Percentiles rank a stretch among this genome's conserved stretches.
Conservation (phyloP, 2,888 invertebrate species). For the Flexamia atlantica region DNA sequence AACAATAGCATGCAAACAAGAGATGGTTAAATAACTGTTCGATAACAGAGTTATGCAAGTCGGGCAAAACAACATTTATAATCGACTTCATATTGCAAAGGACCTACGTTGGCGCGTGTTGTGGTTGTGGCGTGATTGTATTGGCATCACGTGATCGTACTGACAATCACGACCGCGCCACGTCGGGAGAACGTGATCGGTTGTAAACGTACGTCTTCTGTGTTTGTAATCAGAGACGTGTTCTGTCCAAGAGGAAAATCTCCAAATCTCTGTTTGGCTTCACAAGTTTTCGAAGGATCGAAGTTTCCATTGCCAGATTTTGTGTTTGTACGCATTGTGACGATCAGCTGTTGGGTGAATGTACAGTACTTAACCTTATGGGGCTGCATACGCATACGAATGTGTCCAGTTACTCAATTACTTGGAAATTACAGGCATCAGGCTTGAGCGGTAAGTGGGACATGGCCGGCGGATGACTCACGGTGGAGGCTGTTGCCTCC, state of each 20-base stretch:
- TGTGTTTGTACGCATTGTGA: too few species aligned
- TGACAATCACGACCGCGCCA: background rate
- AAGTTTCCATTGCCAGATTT: too few species aligned
- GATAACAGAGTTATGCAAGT: background rate
- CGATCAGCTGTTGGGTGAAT: too few species aligned
- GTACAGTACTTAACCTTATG: background rate
- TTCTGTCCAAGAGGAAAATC: background rate
- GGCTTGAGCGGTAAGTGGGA: background rate
- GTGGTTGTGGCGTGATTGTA: background rate
- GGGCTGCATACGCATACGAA: background rate
- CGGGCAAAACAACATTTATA: background rate
- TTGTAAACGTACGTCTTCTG: slow-evolving; percentile 9
- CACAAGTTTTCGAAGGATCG: too few species aligned
- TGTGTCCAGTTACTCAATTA: background rate
- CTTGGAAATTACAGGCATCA: background rate
- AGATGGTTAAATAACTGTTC: background rate
- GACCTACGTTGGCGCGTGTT: background rate
- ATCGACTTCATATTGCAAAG: background rate
- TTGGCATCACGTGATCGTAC: background rate
- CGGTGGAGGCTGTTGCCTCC: too few species aligned
- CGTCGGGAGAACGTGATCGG: background rate
- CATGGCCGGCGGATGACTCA: background rate
- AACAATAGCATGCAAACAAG: too few species aligned
- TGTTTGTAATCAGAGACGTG: background rate
- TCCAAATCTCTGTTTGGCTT: background rate